Conservation (phyloP, 1,140 invertebrate species). For the Zaprionus nigranus region DNA sequence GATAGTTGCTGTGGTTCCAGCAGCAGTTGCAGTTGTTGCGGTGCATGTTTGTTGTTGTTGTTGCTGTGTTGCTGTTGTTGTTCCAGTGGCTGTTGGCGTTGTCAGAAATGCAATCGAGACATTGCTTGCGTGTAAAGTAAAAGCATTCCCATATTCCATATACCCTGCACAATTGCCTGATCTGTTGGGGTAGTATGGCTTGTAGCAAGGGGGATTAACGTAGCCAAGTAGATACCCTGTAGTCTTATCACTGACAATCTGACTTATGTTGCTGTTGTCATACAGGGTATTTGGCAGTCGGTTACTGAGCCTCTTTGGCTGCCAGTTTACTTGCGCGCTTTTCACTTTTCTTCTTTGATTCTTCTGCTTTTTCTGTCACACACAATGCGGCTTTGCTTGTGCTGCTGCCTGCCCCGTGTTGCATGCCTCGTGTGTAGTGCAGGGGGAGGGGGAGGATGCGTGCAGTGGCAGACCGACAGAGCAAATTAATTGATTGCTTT, state of each 20-base stretch:
- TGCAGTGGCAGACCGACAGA: background rate
- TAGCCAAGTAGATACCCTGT: background rate
- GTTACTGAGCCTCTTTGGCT: background rate
- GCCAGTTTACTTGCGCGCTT: background rate
- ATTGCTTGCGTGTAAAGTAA: constrained; percentile 13
- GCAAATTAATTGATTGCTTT: constrained; percentile 17
- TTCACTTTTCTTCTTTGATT: background rate
- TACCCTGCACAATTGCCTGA: background rate
- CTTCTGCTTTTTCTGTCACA: background rate
- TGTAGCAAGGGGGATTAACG: background rate
- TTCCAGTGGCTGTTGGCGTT: constrained; percentile 22
- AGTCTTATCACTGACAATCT: background rate
- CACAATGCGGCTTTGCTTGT: constrained; percentile 36
- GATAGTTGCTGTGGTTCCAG: background rate
- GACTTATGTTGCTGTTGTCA: background rate
- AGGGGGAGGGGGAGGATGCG: too few species aligned
- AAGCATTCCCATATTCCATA: constrained; percentile 1
- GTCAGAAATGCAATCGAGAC: constrained; percentile 14
- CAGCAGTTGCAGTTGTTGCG: constrained; percentile 56
- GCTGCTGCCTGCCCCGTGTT: too few species aligned
- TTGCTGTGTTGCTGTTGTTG: constrained; percentile 31
- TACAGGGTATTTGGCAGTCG: background rate
- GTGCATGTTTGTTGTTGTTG: background rate
- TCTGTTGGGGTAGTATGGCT: background rate
- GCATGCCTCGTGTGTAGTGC: too few species aligned